Conservation (phyloP, 92 coral and sea anemone genomes). For the Heteractis magnifica region DNA sequence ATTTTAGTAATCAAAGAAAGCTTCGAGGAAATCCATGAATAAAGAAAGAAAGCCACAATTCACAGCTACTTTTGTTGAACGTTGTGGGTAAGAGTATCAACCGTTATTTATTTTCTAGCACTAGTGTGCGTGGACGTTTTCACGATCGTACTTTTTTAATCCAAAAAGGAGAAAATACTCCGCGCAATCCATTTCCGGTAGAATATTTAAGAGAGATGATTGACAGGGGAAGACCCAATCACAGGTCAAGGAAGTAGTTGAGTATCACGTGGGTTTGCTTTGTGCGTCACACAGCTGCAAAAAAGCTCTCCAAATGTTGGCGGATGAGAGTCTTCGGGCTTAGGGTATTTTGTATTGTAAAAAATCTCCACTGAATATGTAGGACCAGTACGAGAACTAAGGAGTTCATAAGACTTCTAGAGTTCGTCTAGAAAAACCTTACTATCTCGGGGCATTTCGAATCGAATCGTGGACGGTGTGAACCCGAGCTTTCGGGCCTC, state of each 20-base stretch:
- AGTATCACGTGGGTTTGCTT: slow-evolving; percentile 74
- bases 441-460: slow-evolving; percentile 10
- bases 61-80: neutral
- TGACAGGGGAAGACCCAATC: slow-evolving; percentile 70
- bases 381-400: slow-evolving; percentile 51
- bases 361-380: slow-evolving; percentile 63
- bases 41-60: neutral
- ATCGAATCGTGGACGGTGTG: slow-evolving; percentile 36
- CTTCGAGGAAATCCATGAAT: neutral
- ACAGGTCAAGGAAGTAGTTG: slow-evolving; percentile 43
- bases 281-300: slow-evolving; percentile 92
- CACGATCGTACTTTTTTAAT: slow-evolving; percentile 22
- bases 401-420: slow-evolving; percentile 51
- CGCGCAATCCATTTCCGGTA: slow-evolving; percentile 42
- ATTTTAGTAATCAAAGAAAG: neutral
- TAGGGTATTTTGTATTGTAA: slow-evolving; percentile 49
- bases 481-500: slow-evolving; percentile 42
- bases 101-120: neutral
- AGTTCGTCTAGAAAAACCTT: slow-evolving; percentile 47
- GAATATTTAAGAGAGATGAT: slow-evolving; percentile 48
- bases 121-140: neutral
- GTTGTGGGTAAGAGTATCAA: neutral
- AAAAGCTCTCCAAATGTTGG: slow-evolving; percentile 62
- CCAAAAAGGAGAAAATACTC: neutral
- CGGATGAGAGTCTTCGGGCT: slow-evolving; percentile 62